A percentile compares a stretch with the other conserved stretches of the same genome.
Evolutionary conservation across 2,113 vertebrate species (phyloP).

Genomic region (Hymenochirus boettgeri): DNA sequence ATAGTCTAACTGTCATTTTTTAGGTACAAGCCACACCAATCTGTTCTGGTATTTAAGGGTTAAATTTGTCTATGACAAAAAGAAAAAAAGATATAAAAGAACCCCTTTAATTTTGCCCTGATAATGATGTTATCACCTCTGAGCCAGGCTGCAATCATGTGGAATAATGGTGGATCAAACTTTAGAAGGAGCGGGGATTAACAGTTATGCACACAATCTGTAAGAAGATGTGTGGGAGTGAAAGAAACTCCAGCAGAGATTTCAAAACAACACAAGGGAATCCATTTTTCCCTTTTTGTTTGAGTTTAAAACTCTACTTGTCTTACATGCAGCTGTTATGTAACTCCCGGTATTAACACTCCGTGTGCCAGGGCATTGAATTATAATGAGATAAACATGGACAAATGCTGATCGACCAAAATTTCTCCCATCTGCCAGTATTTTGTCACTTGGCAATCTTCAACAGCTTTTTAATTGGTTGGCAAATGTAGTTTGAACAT

Average conservation of each 20-base stretch:
- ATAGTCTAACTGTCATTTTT: no score
- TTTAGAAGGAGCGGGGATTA: background rate
- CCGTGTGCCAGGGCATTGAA: background rate
- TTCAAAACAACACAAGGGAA: conserved; percentile 1
- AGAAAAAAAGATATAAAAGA: no score
- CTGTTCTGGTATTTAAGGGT: no score
- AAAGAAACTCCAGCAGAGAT: conserved; percentile 1
- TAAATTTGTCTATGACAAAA: no score
- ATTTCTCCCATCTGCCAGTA: background rate
- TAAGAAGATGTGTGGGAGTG: background rate
- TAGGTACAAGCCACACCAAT: no score
- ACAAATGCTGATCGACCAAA: background rate
- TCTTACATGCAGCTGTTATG: background rate
- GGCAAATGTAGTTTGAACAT: background rate
- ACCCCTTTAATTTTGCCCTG: no score
- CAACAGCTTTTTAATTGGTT: background rate
- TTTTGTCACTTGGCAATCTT: background rate
- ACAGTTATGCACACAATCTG: background rate
- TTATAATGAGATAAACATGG: background rate
- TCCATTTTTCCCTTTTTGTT: background rate
- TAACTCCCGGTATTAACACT: background rate
- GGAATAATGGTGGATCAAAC: background rate
- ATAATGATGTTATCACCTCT: background rate
- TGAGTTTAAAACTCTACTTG: background rate
- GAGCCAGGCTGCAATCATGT: background rate